Conservation (phyloP, 2,797 vertebrate species). For the Lepus townsendii region DNA sequence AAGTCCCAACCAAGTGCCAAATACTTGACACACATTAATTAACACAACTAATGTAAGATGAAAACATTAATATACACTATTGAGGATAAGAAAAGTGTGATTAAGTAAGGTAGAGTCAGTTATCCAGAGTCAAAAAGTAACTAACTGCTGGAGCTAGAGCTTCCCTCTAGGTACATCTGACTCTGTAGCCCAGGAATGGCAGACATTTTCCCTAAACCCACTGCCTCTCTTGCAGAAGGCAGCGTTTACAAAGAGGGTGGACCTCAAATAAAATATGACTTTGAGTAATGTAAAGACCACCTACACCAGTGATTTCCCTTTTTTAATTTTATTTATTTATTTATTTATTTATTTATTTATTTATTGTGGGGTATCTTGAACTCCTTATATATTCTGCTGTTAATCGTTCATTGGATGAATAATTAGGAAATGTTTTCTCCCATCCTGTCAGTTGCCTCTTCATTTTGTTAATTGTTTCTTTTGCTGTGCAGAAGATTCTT, state of each 20-base stretch:
- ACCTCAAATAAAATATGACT: not conserved
- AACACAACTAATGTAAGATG: not conserved
- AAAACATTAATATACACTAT: not conserved
- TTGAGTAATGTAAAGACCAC: not conserved
- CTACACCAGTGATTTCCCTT: not conserved
- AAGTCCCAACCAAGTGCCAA: slow-evolving; percentile 8
- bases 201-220: not conserved
- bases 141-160: not conserved
- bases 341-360: too few relatives aligned
- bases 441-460: too few relatives aligned
- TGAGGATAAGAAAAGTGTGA: not conserved
- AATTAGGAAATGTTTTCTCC: too few relatives aligned
- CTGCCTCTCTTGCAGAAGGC: not conserved
- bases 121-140: not conserved
- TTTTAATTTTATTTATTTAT: too few relatives aligned
- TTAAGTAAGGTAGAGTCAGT: slow-evolving; percentile 20
- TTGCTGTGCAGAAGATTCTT: too few relatives aligned
- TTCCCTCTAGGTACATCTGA: not conserved
- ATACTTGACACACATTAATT: slow-evolving; percentile 42
- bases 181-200: slow-evolving; percentile 18
- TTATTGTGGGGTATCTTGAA: too few relatives aligned
- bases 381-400: too few relatives aligned
- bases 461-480: too few relatives aligned
- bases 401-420: too few relatives aligned
- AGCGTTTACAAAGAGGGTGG: not conserved